Evolutionary conservation across 2,113 vertebrate species (phyloP), one percentile per base, ranked within the genome.

Genomic region (Trogon surrucura): DNA sequence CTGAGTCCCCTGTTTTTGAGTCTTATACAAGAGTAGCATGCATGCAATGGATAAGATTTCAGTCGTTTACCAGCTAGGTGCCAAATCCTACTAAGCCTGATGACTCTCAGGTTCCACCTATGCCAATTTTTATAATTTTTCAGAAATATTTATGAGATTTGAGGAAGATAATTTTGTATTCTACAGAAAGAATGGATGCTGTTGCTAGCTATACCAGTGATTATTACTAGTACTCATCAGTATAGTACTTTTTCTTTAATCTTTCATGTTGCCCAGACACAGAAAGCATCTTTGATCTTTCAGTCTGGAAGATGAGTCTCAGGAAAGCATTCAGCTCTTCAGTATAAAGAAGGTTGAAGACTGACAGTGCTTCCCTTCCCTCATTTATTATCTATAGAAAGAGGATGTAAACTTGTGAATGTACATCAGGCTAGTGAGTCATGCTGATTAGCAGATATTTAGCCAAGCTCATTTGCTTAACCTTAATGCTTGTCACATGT

Each of bases 361-460:
- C 66, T 81, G 47, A 17, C 25, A 91, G 54, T 67, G 88, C 32
- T 58, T 67, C 45, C 25, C 44, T 88, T 89, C 27, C 16, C 36
- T 91, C 48, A 50, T 72, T 88, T 87, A 75, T 93, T 54, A 69
- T 88, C 85, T 94, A 67, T 41, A 83, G 79, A 94, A 89, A 79
- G 51, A 91, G 47, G 75, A 88, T 90, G 69, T 41, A 94, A 83
- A 89, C 56, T 81, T 77, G 23, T 53, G 30, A 86, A 92, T 85
- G n/a, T 91, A 41, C 81, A 84, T 87, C 66, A 85, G 64, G 50
- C 56, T 88, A 41, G 74, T 96, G 95, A 97, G 71, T 97, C 95
- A 93, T 88, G 62, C 77, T 64, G 75, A 88, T 84, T 80, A 92
- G 83, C 47, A 88, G 81, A 80, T 95, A 93, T 93, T 96, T 95